These are phyloP conservation scores for Acanthosepion esculentum DNA, from an alignment of 2,888 invertebrate species.

Conservation along the genomic window DNA sequence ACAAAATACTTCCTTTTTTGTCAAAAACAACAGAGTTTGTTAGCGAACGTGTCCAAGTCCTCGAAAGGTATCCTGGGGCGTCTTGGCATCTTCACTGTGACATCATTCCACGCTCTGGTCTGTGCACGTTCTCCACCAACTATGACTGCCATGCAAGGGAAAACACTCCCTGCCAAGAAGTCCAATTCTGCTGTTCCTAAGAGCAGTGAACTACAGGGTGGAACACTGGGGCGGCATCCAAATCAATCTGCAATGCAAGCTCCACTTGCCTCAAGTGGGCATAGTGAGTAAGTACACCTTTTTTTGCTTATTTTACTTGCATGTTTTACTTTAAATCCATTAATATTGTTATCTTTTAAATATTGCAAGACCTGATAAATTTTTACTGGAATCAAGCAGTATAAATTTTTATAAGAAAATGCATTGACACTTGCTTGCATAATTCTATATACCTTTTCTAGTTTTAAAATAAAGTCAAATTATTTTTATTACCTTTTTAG, in stretches of 20 bases:
- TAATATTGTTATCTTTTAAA: too few species aligned
- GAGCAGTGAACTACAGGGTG: constrained; percentile 42
- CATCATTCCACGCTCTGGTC: constrained; percentile 97
- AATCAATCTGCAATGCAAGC: constrained; percentile 44
- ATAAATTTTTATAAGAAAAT: neutral
- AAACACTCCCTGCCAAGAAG: constrained; percentile 50
- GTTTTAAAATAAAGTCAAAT: too few species aligned
- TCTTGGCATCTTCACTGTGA: constrained; percentile 96
- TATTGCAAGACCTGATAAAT: too few species aligned
- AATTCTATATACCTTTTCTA: too few species aligned
- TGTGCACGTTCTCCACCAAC: constrained; percentile 82
- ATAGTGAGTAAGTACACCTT: neutral
- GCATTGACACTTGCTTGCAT: too few species aligned
- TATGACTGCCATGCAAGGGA: constrained; percentile 45
- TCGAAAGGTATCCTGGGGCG: constrained; percentile 96
- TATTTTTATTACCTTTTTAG: too few species aligned
- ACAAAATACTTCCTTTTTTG: too few species aligned
- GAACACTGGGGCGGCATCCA: constrained; percentile 40
- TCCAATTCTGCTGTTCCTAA: constrained; percentile 36
- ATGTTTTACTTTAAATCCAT: too few species aligned
- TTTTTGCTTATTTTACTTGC: neutral
- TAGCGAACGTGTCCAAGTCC: constrained; percentile 94
- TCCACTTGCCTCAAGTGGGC: constrained; percentile 34
- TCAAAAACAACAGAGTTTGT: constrained; percentile 84
- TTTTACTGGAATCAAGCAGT: neutral